Percentiles rank a stretch among this genome's conserved stretches.
Evolutionary conservation across 1,140 invertebrate genomes (phyloP).

Genomic region (Capitella teleta): DNA sequence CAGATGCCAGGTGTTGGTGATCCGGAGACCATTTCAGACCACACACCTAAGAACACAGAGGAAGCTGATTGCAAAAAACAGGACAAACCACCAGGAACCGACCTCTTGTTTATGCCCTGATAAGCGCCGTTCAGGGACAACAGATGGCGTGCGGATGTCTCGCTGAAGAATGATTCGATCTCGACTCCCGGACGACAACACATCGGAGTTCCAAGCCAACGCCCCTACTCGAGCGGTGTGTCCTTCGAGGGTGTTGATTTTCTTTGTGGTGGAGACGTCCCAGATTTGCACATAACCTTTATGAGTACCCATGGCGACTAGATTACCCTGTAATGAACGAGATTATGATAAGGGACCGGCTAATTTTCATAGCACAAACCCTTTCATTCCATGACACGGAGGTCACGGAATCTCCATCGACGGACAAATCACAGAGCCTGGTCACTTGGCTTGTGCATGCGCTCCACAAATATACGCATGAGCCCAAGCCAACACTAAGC

Average conservation of each 20-base stretch:
- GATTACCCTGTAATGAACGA: conserved; percentile 43
- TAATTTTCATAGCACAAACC: conserved; percentile 34
- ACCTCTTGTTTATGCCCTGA: conserved; percentile 94
- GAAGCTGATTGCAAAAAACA: neutral
- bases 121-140: conserved; percentile 47
- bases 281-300: conserved; percentile 93
- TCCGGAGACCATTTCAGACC: conserved; percentile 99
- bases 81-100: neutral
- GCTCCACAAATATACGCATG: conserved; percentile 98
- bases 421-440: conserved; percentile 85
- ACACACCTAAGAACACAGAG: conserved; percentile 54
- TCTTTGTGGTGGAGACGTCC: conserved; percentile 85
- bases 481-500: conserved; percentile 92
- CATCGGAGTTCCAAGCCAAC: conserved; percentile 95
- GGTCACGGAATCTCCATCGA: conserved; percentile 88
- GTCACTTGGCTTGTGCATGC: conserved; percentile 98
- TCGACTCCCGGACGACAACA: conserved; percentile 88
- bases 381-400: conserved; percentile 98
- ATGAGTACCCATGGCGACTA: conserved; percentile 95
- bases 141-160: conserved; percentile 77
- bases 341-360: neutral
- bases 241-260: conserved; percentile 77
- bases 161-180: conserved; percentile 88
- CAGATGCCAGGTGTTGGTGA: conserved; percentile 93
- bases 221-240: conserved; percentile 83